phyloP scores from a whole-genome alignment of 2,797 vertebrate genomes.

The Xenops minutus region DNA sequence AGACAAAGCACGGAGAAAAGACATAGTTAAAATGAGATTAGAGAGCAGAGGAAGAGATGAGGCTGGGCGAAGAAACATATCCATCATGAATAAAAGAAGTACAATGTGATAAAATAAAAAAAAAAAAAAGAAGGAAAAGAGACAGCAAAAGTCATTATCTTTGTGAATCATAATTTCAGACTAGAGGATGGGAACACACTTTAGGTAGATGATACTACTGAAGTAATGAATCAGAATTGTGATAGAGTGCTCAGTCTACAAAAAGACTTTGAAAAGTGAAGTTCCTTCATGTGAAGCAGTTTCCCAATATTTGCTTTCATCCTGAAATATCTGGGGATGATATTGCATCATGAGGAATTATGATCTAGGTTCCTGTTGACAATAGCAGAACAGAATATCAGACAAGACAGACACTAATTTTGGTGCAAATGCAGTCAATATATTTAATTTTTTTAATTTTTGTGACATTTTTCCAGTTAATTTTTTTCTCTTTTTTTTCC shows the following conservation, averaged over 20 bases:
- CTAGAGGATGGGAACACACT: not conserved
- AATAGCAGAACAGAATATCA: not conserved
- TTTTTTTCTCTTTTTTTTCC: not conserved
- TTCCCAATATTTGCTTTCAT: not conserved
- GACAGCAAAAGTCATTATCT: not conserved
- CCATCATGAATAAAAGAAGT: not conserved
- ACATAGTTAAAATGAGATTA: not conserved
- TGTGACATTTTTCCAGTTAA: not conserved
- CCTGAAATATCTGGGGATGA: not conserved
- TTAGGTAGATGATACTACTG: not conserved
- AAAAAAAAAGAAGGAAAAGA: not conserved
- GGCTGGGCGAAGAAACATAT: not conserved
- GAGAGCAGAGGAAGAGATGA: not conserved
- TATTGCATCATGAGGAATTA: not conserved
- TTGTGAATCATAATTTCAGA: not conserved
- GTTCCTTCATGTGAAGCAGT: not conserved
- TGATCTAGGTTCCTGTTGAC: not conserved
- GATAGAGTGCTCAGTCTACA: not conserved
- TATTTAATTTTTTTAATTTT: not conserved
- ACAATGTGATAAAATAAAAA: not conserved
- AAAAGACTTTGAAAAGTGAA: not conserved
- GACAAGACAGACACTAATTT: not conserved
- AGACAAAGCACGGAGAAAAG: not conserved
- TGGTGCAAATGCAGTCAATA: not conserved
- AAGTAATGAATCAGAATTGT: not conserved